These are phyloP conservation scores for Ophioninae sp. DNA, from an alignment of 2,888 invertebrate genomes.

Conservation along the genomic window DNA sequence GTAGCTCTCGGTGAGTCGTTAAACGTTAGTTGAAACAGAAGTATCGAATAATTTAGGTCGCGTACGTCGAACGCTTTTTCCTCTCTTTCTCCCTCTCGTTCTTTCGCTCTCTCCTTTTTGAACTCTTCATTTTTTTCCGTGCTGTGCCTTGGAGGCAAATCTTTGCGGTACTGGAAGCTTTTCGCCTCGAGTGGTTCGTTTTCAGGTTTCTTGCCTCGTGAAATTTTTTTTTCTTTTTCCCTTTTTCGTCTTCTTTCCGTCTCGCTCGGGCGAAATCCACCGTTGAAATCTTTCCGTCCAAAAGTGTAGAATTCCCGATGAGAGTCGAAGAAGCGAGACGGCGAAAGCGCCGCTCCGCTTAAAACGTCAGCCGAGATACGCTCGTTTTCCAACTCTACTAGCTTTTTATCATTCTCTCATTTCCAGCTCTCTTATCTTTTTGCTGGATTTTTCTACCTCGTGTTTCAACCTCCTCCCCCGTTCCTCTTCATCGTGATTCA, in stretches of 20 bases:
- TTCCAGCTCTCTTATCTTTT: slow-evolving; percentile 42
- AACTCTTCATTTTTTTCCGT: slow-evolving; percentile 21
- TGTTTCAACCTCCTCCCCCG: slow-evolving; percentile 17
- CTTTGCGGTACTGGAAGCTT: slow-evolving; percentile 58
- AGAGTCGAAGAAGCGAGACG: slow-evolving; percentile 46
- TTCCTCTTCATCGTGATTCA: slow-evolving; percentile 57
- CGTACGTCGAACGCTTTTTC: slow-evolving; percentile 34
- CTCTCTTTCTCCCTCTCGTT: slow-evolving; percentile 16
- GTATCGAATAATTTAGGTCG: slow-evolving; percentile 62
- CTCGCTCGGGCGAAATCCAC: slow-evolving; percentile 38
- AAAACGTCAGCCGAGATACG: slow-evolving; percentile 54
- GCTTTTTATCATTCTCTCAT: slow-evolving; percentile 51
- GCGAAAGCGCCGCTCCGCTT: slow-evolving; percentile 51
- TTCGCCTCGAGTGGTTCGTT: slow-evolving; percentile 61
- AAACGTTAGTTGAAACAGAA: slow-evolving; percentile 47
- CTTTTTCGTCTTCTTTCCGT: slow-evolving; percentile 22
- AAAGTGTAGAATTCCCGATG: slow-evolving; percentile 24
- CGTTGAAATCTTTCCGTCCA: slow-evolving; percentile 45
- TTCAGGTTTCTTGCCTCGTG: slow-evolving; percentile 51
- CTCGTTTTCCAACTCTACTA: slow-evolving; percentile 55
- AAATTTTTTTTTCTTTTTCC: slow-evolving; percentile 15
- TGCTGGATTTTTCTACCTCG: slow-evolving; percentile 2
- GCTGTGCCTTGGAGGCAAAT: slow-evolving; percentile 39
- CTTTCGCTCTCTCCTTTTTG: neutral
- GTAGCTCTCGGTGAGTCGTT: slow-evolving; percentile 14